Evolutionary conservation across 1,140 invertebrate species (phyloP).

Genomic region (Drosophila pseudoobscura): DNA sequence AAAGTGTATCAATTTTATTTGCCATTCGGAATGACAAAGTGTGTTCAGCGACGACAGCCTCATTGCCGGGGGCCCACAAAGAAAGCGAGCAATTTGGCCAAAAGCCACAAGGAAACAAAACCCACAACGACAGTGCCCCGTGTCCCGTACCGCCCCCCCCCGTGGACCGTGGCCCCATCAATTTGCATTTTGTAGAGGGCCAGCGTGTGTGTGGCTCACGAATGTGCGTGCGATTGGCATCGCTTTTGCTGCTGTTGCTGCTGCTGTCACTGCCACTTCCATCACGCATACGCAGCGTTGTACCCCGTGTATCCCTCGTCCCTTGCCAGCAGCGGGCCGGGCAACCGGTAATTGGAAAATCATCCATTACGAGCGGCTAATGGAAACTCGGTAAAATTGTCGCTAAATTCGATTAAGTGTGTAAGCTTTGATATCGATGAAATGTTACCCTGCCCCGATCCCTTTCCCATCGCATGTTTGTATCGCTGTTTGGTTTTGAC

Average conservation of each 20-base stretch:
- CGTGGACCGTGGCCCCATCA: slow-evolving; percentile 35
- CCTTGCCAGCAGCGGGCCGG: slow-evolving; percentile 6
- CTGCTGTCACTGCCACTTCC: neutral
- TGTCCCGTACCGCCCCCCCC: neutral
- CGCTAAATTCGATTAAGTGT: slow-evolving; percentile 75
- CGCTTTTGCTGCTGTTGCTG: slow-evolving; percentile 20
- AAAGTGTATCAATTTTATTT: slow-evolving; percentile 61
- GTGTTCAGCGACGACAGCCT: slow-evolving; percentile 47
- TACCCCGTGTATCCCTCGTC: neutral
- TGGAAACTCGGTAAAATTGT: slow-evolving; percentile 74
- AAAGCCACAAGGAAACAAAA: slow-evolving; percentile 67
- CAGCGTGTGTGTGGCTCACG: slow-evolving; percentile 45
- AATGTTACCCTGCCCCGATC: slow-evolving; percentile 11
- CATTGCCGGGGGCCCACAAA: slow-evolving; percentile 37
- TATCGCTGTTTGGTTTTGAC: slow-evolving; percentile 33
- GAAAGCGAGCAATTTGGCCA: slow-evolving; percentile 69
- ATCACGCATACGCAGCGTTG: slow-evolving; percentile 60
- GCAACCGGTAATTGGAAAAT: slow-evolving; percentile 78
- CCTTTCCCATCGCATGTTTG: slow-evolving; percentile 10
- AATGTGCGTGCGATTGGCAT: slow-evolving; percentile 70
- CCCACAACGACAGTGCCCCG: slow-evolving; percentile 50
- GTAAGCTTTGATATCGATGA: slow-evolving; percentile 66
- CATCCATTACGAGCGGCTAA: slow-evolving; percentile 76
- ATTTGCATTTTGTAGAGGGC: slow-evolving; percentile 64
- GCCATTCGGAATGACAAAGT: slow-evolving; percentile 60